These are phyloP conservation scores for Lasiurus cinereus DNA, from an alignment of 2,113 vertebrate species.

Conservation along the genomic window DNA sequence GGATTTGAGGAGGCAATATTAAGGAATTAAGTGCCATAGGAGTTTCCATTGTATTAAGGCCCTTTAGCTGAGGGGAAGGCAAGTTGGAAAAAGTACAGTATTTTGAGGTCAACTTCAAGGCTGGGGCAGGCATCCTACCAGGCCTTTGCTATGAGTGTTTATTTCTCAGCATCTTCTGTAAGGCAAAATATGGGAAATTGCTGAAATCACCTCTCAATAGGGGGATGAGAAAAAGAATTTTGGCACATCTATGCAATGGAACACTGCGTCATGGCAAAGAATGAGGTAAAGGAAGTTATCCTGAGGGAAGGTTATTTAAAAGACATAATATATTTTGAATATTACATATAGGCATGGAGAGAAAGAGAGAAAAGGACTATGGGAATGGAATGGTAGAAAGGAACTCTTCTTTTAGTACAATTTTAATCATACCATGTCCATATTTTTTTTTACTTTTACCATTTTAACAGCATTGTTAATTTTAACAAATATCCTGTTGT, in stretches of 20 bases:
- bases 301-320: constrained; percentile 49
- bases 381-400: neutral
- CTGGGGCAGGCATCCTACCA: neutral
- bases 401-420: neutral
- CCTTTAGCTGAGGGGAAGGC: neutral
- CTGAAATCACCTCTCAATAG: neutral
- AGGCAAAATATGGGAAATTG: constrained; percentile 5
- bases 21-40: constrained; percentile 33
- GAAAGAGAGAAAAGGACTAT: neutral
- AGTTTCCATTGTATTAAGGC: neutral
- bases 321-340: constrained; percentile 11
- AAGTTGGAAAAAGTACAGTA: constrained; percentile 45
- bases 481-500: constrained; percentile 23
- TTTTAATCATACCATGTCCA: neutral
- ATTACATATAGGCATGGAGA: neutral
- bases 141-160: neutral
- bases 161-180: neutral
- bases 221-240: constrained; percentile 3
- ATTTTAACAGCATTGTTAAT: neutral
- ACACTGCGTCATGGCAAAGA: neutral
- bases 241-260: neutral
- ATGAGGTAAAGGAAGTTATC: constrained; percentile 14
- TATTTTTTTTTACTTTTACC: constrained; percentile 40
- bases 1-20: neutral
- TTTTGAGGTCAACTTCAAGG: constrained; percentile 22